phyloP scores from a whole-genome alignment of 2,888 invertebrate species.

The Cheilosia vulpina region DNA sequence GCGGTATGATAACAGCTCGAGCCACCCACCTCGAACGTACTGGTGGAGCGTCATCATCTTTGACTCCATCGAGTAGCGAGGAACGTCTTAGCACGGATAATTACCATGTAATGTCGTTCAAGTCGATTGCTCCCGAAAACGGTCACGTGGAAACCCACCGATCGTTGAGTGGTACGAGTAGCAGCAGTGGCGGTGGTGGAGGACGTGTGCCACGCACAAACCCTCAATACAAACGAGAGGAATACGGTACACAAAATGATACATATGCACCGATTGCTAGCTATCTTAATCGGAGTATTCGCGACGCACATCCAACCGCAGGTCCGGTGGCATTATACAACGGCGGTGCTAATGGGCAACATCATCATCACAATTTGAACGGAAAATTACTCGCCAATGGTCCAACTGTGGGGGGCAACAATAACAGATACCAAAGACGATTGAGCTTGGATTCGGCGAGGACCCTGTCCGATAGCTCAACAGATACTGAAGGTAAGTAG shows the following conservation, averaged over 20 bases:
- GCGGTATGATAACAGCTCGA: conserved; percentile 79
- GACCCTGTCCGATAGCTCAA: conserved; percentile 89
- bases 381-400: conserved; percentile 43
- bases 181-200: conserved; percentile 81
- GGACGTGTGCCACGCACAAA: conserved; percentile 86
- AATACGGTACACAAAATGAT: conserved; percentile 76
- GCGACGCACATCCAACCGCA: conserved; percentile 64
- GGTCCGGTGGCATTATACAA: conserved; percentile 77
- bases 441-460: conserved; percentile 89
- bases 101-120: conserved; percentile 77
- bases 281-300: conserved; percentile 66
- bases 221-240: conserved; percentile 84
- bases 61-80: conserved; percentile 83
- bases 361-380: conserved; percentile 69
- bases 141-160: conserved; percentile 81
- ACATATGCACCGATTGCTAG: conserved; percentile 78
- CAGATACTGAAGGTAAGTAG: conserved; percentile 85
- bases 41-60: conserved; percentile 79
- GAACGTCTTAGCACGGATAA: conserved; percentile 82
- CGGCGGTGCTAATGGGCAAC: conserved; percentile 64
- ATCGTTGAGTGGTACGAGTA: conserved; percentile 84
- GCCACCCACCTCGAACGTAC: conserved; percentile 80
- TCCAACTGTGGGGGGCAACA: conserved; percentile 45
- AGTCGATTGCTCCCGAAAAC: conserved; percentile 70
- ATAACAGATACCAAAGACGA: conserved; percentile 84